Base-by-base conservation (phyloP, 2,113 vertebrate species). In the Potamarius usumacintae region DNA sequence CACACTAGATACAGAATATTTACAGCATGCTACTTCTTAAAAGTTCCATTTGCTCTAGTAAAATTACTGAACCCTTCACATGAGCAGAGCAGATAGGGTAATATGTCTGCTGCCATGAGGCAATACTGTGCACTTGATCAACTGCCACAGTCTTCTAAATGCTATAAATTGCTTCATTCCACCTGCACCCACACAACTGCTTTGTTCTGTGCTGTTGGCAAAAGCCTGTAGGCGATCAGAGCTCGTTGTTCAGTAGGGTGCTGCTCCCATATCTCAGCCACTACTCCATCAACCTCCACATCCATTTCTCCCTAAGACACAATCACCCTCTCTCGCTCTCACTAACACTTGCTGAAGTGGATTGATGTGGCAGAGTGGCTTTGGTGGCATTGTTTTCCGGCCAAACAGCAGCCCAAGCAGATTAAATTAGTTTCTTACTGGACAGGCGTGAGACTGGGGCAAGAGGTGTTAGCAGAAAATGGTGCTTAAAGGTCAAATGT, bases 401-500 rank as follows among this genome's bases (percentile, higher is more conserved):
- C 91, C 88, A 89, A 91, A 93, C 90, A 88, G 67, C 34, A 55
- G 69, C 53, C 42, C 80, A 76, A 87, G 89, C 50, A 69, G 79
- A 87, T 85, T 91, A 92, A 94, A 95, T 94, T 88, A 92, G 92
- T 90, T 84, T 86, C 62, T 87, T 87, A 84, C 83, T 79, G 85
- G 67, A 60, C 60, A 67, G 82, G 89, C 87, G 69, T 63, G 79
- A 69, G 79, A 62, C 82, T 83, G 50, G 76, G 76, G 88, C 89
- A 85, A 62, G 82, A 91, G 91, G 90, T 88, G 91, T 91, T 91
- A 89, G 92, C 92, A 89, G 91, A 91, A 90, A 90, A 91, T 92
- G 90, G 90, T 92, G 87, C 90, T 91, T 85, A 89, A 89, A 86
- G 93, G 92, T 95, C 92, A 94, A 92, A 93, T 88, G 91, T 92